A percentile compares a stretch with the other conserved stretches of the same genome.
These are phyloP conservation scores for Atethmia centrago DNA, from an alignment of 2,888 invertebrate species.

Conservation along the genomic window DNA sequence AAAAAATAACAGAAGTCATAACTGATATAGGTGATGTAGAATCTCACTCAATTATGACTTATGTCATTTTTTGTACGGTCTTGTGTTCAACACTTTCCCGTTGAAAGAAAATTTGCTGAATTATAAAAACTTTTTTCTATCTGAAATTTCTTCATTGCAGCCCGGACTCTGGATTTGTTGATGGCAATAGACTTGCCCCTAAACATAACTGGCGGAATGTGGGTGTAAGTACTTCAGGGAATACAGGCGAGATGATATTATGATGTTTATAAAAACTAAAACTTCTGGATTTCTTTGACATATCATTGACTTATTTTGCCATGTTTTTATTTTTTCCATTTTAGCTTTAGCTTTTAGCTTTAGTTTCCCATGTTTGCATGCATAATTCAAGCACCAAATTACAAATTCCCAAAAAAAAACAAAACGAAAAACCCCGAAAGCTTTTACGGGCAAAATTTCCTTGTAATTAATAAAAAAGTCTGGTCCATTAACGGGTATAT, in stretches of 20 bases:
- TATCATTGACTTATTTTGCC: neutral
- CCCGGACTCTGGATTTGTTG: too few relatives aligned
- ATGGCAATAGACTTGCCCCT: too few relatives aligned
- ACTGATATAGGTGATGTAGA: too few relatives aligned
- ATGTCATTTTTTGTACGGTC: neutral
- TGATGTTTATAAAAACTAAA: neutral
- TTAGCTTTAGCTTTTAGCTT: neutral
- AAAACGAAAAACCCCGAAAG: conserved; percentile 27
- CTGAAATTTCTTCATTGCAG: too few relatives aligned
- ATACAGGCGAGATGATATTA: too few relatives aligned
- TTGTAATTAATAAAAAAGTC: conserved; percentile 85
- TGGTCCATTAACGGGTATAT: conserved; percentile 85
- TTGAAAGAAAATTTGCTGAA: neutral
- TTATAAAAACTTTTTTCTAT: neutral
- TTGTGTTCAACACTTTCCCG: neutral
- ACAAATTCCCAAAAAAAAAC: conserved; percentile 19
- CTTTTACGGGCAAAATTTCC: conserved; percentile 69
- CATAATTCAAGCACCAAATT: neutral
- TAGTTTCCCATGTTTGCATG: neutral
- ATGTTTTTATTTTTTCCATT: too few relatives aligned
- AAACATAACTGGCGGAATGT: too few relatives aligned
- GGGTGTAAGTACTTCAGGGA: too few relatives aligned
- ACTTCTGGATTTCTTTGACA: neutral
- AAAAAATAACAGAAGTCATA: too few relatives aligned
- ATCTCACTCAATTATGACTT: neutral